Conservation (phyloP, 2,797 vertebrate species). For the Bradypodion ventrale region DNA sequence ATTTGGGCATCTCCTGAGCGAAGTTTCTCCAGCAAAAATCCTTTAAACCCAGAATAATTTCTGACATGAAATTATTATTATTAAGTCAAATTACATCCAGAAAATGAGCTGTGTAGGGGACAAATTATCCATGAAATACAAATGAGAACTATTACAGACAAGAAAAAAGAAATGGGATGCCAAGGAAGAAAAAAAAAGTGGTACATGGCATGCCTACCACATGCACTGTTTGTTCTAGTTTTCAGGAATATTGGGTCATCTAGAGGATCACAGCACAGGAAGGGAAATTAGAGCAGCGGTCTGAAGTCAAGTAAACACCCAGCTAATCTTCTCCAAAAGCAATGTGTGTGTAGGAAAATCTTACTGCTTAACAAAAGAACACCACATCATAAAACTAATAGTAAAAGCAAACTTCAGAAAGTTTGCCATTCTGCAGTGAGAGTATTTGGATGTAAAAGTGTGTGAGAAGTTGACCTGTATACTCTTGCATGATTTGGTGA, state of each 20-base stretch:
- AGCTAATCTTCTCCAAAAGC: conserved; percentile 57
- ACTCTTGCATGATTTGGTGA: neutral
- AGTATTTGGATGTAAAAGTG: neutral
- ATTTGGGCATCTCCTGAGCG: no score
- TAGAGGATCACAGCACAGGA: rapidly evolving
- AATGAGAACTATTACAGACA: neutral
- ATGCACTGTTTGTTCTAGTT: neutral
- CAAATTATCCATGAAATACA: conserved; percentile 9
- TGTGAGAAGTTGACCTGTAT: neutral
- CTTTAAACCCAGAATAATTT: no score
- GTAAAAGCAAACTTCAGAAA: conserved; percentile 21
- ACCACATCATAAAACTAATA: conserved; percentile 58
- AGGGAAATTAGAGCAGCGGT: neutral
- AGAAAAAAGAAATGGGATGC: neutral
- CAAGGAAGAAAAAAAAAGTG: neutral
- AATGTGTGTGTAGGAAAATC: conserved; percentile 45
- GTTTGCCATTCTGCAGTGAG: neutral
- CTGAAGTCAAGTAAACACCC: neutral
- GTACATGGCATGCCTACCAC: neutral
- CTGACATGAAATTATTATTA: no score
- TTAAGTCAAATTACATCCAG: neutral
- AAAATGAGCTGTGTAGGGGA: neutral
- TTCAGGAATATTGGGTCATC: neutral
- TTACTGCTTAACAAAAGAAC: conserved; percentile 49
- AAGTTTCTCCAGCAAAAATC: no score